Evolutionary conservation across 2,113 vertebrate species (phyloP).

Genomic region (Grallaria varia): DNA sequence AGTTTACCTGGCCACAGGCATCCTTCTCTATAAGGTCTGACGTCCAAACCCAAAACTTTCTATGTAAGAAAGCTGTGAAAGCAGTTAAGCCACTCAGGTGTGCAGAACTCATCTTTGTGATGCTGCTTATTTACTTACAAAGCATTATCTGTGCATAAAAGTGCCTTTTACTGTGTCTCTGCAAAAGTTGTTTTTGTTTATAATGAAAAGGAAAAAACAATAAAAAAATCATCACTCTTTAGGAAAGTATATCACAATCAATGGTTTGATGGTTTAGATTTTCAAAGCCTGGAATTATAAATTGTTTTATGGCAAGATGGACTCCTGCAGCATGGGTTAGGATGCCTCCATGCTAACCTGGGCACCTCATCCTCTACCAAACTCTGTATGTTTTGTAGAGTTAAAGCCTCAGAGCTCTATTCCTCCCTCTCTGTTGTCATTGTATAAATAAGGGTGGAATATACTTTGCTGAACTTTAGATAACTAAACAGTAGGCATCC

Average conservation of each 20-base stretch:
- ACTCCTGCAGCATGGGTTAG: background rate
- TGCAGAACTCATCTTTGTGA: background rate
- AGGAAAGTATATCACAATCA: background rate
- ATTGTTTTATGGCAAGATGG: background rate
- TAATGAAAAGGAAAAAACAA: background rate
- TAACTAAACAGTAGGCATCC: background rate
- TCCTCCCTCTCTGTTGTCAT: background rate
- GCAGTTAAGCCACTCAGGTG: background rate
- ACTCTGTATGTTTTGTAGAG: rapidly evolving
- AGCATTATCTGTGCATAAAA: background rate
- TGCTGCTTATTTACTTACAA: background rate
- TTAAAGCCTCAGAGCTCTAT: background rate
- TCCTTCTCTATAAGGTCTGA: background rate
- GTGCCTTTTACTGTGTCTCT: background rate
- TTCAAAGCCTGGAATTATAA: background rate
- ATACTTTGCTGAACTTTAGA: background rate
- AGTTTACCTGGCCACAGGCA: background rate
- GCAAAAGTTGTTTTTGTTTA: background rate
- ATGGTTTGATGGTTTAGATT: background rate
- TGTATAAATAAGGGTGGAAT: background rate
- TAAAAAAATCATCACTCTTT: background rate
- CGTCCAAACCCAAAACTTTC: background rate
- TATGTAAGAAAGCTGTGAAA: background rate
- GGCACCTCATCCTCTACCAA: rapidly evolving
- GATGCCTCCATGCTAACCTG: background rate